Conservation (phyloP, 2,113 vertebrate genomes). For the Cryptomyrus ogoouensis region DNA sequence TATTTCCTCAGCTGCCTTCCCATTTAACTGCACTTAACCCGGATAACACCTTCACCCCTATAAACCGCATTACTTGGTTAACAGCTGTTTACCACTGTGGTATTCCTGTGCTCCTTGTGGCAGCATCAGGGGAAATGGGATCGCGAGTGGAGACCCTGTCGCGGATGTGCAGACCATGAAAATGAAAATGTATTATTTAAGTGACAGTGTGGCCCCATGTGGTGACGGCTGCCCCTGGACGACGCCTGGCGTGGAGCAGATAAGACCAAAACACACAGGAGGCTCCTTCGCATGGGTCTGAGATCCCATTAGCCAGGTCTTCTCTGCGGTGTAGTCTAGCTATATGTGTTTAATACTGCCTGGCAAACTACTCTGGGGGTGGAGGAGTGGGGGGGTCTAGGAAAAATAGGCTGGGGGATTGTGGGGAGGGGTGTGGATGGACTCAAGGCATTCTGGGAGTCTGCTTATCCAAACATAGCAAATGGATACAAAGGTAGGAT, state of each 20-base stretch:
- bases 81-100: not conserved
- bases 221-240: not conserved
- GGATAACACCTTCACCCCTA: not conserved
- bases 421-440: not conserved
- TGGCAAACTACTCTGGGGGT: not conserved
- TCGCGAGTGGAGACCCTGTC: not conserved
- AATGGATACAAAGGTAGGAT: conserved; percentile 6
- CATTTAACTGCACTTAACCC: not conserved
- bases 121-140: not conserved
- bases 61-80: not conserved
- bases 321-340: not conserved
- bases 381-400: not conserved
- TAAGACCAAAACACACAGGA: not conserved
- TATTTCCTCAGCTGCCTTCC: not conserved
- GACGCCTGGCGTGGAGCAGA: not conserved
- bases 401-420: not conserved
- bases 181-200: not conserved
- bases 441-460: not conserved
- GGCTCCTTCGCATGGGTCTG: too few relatives aligned
- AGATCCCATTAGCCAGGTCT: not conserved
- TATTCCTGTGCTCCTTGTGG: not conserved
- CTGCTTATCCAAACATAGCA: conserved; percentile 11
- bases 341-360: not conserved
- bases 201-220: not conserved
- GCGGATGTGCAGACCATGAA: not conserved